Evolutionary conservation across 2,113 vertebrate species (phyloP).

Genomic region (Oriolus oriolus): DNA sequence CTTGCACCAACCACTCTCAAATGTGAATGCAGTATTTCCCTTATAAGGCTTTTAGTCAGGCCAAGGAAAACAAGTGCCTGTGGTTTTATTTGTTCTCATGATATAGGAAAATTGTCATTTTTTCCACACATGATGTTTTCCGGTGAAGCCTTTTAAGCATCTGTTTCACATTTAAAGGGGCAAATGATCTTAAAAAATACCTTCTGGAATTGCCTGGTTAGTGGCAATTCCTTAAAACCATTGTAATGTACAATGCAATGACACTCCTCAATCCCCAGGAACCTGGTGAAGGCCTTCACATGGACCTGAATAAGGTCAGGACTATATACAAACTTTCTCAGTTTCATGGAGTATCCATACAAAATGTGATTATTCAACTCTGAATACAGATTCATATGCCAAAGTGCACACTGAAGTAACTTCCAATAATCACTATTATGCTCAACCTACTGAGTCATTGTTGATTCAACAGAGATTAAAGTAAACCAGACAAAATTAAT

Average conservation of each 20-base stretch:
- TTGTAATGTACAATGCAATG: accelerated
- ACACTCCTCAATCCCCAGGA: neutral
- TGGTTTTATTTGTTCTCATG: neutral
- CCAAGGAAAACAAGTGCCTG: neutral
- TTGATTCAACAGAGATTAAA: neutral
- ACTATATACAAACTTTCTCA: neutral
- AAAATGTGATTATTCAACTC: neutral
- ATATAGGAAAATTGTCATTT: neutral
- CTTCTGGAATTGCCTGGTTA: neutral
- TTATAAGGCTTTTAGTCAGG: neutral
- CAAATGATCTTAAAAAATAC: neutral
- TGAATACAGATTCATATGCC: neutral
- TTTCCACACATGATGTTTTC: neutral
- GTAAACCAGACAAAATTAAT: neutral
- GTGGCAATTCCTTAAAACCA: neutral
- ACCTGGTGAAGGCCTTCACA: neutral
- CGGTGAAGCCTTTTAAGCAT: neutral
- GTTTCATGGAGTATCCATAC: neutral
- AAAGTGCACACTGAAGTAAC: neutral
- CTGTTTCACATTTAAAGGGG: neutral
- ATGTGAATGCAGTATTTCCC: neutral
- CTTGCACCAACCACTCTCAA: neutral
- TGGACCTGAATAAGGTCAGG: neutral
- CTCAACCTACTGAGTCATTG: neutral
- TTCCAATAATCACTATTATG: neutral